phyloP scores from a whole-genome alignment of 2,797 vertebrate species.

The Chelmon rostratus region DNA sequence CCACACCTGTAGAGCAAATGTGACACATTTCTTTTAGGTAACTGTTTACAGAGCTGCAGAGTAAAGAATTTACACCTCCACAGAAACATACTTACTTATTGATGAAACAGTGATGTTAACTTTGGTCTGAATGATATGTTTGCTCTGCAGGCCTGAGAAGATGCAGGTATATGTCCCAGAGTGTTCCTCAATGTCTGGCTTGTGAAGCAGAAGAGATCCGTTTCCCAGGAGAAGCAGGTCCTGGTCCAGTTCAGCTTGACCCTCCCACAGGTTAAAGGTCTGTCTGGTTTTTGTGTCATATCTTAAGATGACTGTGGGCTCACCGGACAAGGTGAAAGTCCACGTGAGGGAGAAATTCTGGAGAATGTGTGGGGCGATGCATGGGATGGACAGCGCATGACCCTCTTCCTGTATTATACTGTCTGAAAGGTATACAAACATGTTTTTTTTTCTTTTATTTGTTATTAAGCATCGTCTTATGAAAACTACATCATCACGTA shows the following conservation, averaged over 20 bases:
- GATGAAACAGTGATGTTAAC: conserved; percentile 81
- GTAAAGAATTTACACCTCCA: not conserved
- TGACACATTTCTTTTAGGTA: not conserved
- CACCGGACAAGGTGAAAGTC: conserved; percentile 75
- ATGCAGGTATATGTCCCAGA: conserved; percentile 83
- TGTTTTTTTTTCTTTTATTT: not conserved
- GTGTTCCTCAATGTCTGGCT: conserved; percentile 74
- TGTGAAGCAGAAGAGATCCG: conserved; percentile 81
- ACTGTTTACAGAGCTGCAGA: not conserved
- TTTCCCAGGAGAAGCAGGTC: conserved; percentile 77
- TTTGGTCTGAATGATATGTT: conserved; percentile 75
- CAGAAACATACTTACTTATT: conserved; percentile 72
- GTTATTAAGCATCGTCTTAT: not conserved
- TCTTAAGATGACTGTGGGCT: conserved; percentile 76
- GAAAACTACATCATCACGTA: not conserved
- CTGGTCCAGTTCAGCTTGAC: conserved; percentile 76
- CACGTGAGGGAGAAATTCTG: conserved; percentile 86
- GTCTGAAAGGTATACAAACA: conserved; percentile 56
- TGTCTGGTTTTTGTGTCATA: conserved; percentile 80
- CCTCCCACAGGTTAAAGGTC: conserved; percentile 80
- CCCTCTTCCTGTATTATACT: conserved; percentile 73
- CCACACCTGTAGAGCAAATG: conserved; percentile 68
- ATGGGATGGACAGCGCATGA: conserved; percentile 77
- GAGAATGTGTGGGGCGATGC: conserved; percentile 72
- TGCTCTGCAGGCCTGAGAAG: conserved; percentile 77